A percentile compares a stretch with the other conserved stretches of the same genome.
Conservation (phyloP, 2,113 vertebrate genomes). For the Hyla sarda region DNA sequence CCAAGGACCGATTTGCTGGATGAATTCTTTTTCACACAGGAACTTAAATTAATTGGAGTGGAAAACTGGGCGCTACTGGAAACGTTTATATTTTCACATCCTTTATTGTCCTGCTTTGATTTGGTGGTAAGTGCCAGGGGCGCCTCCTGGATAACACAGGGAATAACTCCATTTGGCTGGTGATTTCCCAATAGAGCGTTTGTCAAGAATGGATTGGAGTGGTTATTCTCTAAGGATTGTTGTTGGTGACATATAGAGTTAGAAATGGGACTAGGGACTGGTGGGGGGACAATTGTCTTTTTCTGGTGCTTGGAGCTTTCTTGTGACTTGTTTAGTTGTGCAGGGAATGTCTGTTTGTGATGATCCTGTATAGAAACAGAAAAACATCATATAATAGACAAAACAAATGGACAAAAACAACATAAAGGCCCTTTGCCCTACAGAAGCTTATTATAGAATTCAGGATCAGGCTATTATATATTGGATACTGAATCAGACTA, state of each 20-base stretch:
- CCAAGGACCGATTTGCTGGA: constrained; percentile 68
- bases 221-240: constrained; percentile 76
- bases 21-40: constrained; percentile 74
- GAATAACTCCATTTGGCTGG: constrained; percentile 83
- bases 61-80: constrained; percentile 74
- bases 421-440: background rate
- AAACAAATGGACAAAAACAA: background rate
- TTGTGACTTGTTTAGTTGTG: constrained; percentile 80
- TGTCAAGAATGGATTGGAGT: constrained; percentile 87
- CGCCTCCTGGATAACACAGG: constrained; percentile 86
- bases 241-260: constrained; percentile 77
- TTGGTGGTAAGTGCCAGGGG: constrained; percentile 91
- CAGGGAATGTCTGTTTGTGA: constrained; percentile 80
- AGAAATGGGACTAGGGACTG: constrained; percentile 76
- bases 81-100: constrained; percentile 71
- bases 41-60: constrained; percentile 85
- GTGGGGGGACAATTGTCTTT: constrained; percentile 81
- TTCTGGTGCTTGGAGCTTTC: constrained; percentile 81
- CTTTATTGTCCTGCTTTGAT: constrained; percentile 77
- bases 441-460: no score
- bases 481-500: background rate
- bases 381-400: constrained; percentile 50
- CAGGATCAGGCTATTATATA: background rate
- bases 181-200: constrained; percentile 92
- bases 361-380: constrained; percentile 79